phyloP scores from a whole-genome alignment of 2,113 vertebrate genomes.

The Oreamnos americanus region DNA sequence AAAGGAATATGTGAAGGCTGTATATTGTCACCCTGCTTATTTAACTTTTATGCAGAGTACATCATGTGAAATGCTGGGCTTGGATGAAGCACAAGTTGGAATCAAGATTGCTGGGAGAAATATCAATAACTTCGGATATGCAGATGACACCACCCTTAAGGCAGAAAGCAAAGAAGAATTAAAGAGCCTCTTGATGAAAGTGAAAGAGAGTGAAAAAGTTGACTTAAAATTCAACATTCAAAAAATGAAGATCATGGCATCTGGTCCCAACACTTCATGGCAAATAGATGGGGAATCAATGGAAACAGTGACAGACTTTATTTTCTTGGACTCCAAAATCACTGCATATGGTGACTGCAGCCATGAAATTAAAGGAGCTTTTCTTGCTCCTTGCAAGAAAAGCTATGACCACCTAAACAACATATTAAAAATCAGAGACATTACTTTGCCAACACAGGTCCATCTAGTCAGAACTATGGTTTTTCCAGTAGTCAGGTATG shows the following conservation, averaged over 20 bases:
- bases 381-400: not conserved
- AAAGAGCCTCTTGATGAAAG: not conserved
- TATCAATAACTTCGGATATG: not conserved
- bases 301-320: not conserved
- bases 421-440: not conserved
- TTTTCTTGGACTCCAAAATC: not conserved
- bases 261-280: not conserved
- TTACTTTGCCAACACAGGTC: not conserved
- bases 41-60: not conserved
- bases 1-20: not conserved
- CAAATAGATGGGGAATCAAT: not conserved
- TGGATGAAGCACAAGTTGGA: not conserved
- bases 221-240: not conserved
- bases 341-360: not conserved
- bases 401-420: not conserved
- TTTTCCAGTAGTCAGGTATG: not conserved
- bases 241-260: not conserved
- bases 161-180: not conserved
- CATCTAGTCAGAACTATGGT: not conserved
- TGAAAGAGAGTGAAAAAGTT: not conserved
- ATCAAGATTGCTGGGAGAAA: not conserved
- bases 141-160: not conserved
- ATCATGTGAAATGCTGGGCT: not conserved
- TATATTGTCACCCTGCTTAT: not conserved
- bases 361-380: not conserved